phyloP scores from a whole-genome alignment of 1,140 invertebrate species.

The Prorops nasuta region DNA sequence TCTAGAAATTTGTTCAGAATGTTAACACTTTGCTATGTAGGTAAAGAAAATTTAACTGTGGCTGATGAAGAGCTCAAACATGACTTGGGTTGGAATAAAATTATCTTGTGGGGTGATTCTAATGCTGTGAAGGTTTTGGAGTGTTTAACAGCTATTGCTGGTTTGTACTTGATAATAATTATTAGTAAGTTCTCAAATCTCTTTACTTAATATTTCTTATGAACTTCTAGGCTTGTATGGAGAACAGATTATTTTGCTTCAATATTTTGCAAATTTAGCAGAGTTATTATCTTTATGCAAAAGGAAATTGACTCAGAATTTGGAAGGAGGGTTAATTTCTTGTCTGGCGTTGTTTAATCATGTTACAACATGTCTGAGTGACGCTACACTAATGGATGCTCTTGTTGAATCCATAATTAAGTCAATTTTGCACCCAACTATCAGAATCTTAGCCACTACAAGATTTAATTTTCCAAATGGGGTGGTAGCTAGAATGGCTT shows the following conservation, averaged over 20 bases:
- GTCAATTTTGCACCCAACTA: conserved; percentile 75
- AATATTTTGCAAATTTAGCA: conserved; percentile 91
- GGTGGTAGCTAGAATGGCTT: conserved; percentile 65
- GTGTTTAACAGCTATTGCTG: conserved; percentile 82
- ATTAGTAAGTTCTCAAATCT: not conserved
- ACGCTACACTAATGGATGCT: conserved; percentile 82
- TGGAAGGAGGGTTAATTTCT: conserved; percentile 87
- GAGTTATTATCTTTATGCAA: conserved; percentile 78
- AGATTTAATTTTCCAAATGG: conserved; percentile 79
- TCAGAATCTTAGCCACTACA: conserved; percentile 71
- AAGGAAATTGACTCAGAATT: conserved; percentile 72
- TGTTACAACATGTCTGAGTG: conserved; percentile 79
- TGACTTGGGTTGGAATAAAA: conserved; percentile 53
- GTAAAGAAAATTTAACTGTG: conserved; percentile 72
- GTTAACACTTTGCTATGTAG: conserved; percentile 90
- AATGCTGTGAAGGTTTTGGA: conserved; percentile 83
- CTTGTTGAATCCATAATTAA: conserved; percentile 75
- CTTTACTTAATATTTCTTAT: conserved; percentile 13
- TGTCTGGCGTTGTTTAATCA: conserved; percentile 78
- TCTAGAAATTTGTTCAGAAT: conserved; percentile 91
- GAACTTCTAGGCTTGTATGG: conserved; percentile 76
- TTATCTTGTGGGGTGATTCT: conserved; percentile 72
- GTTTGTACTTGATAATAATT: conserved; percentile 26
- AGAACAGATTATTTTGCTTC: conserved; percentile 88
- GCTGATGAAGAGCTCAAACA: conserved; percentile 20